phyloP scores from a whole-genome alignment of 2,113 vertebrate species.

The Chloroceryle aenea region DNA sequence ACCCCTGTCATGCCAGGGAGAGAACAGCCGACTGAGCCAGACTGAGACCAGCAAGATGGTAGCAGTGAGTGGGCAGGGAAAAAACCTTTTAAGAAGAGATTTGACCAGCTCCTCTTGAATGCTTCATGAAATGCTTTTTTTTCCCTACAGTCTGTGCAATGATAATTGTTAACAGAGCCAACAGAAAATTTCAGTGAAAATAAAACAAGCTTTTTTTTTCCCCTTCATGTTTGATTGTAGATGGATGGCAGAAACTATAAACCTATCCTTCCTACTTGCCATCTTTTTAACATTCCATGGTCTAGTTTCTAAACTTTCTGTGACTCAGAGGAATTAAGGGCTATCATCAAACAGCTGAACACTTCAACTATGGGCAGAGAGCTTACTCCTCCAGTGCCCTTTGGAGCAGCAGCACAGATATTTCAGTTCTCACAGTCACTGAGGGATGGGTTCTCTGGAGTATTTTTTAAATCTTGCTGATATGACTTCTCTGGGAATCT shows the following conservation, averaged over 20 bases:
- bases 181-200: neutral
- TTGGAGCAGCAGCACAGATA: neutral
- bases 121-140: neutral
- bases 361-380: neutral
- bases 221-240: neutral
- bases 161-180: neutral
- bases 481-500: neutral
- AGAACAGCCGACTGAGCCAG: neutral
- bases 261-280: neutral
- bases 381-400: neutral
- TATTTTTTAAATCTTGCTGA: neutral
- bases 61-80: neutral
- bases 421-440: neutral
- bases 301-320: neutral
- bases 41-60: neutral
- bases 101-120: neutral
- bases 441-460: fast-evolving
- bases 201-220: neutral
- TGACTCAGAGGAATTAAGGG: neutral
- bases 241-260: neutral
- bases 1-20: fast-evolving
- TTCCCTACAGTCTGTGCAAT: neutral
- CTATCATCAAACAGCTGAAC: neutral
- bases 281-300: neutral
- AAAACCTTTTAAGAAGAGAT: neutral